Percentiles rank a stretch among this genome's conserved stretches.
Evolutionary conservation across 1,140 invertebrate genomes (phyloP).

Genomic region (Calephelis nemesis): DNA sequence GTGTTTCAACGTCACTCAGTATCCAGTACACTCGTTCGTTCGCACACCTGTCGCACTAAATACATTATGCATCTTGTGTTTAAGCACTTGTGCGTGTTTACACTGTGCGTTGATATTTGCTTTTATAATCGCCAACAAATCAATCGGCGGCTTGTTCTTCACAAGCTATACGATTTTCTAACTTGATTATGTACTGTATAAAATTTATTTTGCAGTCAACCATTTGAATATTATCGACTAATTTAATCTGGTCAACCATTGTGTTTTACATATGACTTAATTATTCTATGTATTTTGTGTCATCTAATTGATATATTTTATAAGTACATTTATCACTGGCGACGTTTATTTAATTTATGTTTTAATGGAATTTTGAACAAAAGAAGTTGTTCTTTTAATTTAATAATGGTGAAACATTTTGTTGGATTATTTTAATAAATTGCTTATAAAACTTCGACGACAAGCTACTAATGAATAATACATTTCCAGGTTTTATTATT

Average conservation of each 20-base stretch:
- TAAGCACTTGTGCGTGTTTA: constrained; percentile 2
- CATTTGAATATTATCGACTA: not conserved
- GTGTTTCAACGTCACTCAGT: constrained; percentile 44
- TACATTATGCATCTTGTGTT: constrained; percentile 44
- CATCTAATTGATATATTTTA: no score
- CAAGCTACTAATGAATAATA: no score
- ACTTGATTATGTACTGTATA: not conserved
- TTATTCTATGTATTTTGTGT: no score
- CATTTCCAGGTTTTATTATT: no score
- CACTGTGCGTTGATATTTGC: constrained; percentile 6
- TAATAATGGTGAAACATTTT: no score
- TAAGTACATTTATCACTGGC: no score
- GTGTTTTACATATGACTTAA: not conserved
- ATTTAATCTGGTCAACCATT: not conserved
- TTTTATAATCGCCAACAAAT: constrained; percentile 9
- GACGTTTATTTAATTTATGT: no score
- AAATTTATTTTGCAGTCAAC: not conserved
- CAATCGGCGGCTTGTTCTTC: constrained; percentile 4
- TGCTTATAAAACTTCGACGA: no score
- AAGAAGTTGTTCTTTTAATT: no score
- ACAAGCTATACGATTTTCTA: not conserved
- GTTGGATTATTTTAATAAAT: no score
- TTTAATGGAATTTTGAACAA: no score
- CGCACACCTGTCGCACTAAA: constrained; percentile 54
- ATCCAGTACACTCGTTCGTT: constrained; percentile 46